phyloP scores from a whole-genome alignment of 2,888 invertebrate species.

The Tortricodes alternella region DNA sequence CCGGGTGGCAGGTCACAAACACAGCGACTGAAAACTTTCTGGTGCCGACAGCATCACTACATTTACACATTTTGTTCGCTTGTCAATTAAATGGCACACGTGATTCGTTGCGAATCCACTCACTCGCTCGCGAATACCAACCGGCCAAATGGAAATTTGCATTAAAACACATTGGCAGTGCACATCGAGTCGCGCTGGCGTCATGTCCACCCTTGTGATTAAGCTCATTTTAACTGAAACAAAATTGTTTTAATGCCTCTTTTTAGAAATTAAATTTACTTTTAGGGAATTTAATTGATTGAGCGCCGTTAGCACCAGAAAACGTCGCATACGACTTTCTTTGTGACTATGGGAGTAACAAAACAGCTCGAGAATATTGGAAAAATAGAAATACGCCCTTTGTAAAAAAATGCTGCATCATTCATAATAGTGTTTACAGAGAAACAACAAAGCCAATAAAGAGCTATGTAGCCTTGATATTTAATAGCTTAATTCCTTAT shows the following conservation, averaged over 20 bases:
- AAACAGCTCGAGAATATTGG: background rate
- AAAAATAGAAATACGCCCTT: slow-evolving; percentile 1
- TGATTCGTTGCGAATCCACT: slow-evolving; percentile 73
- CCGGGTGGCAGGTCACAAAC: slow-evolving; percentile 42
- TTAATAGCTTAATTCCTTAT: slow-evolving; percentile 21
- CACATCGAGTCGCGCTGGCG: slow-evolving; percentile 39
- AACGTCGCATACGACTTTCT: background rate
- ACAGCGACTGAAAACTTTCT: slow-evolving; percentile 45
- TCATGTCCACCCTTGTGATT: slow-evolving; percentile 28
- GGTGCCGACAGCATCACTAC: slow-evolving; percentile 56
- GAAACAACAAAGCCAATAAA: slow-evolving; percentile 10
- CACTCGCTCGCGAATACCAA: slow-evolving; percentile 70
- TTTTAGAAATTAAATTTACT: slow-evolving; percentile 10
- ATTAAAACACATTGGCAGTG: slow-evolving; percentile 63
- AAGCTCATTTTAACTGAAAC: slow-evolving; percentile 34
- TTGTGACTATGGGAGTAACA: background rate
- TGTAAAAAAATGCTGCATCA: no score
- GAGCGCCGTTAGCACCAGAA: background rate
- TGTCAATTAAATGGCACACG: slow-evolving; percentile 77
- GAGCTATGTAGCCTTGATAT: slow-evolving; percentile 7
- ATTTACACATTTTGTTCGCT: slow-evolving; percentile 72
- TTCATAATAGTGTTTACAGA: no score
- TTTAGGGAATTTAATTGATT: slow-evolving; percentile 3
- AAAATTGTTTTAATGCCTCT: slow-evolving; percentile 11
- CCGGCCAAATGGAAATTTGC: slow-evolving; percentile 73